Conservation (phyloP, 2,888 invertebrate genomes). For the Agrypnus murinus region DNA sequence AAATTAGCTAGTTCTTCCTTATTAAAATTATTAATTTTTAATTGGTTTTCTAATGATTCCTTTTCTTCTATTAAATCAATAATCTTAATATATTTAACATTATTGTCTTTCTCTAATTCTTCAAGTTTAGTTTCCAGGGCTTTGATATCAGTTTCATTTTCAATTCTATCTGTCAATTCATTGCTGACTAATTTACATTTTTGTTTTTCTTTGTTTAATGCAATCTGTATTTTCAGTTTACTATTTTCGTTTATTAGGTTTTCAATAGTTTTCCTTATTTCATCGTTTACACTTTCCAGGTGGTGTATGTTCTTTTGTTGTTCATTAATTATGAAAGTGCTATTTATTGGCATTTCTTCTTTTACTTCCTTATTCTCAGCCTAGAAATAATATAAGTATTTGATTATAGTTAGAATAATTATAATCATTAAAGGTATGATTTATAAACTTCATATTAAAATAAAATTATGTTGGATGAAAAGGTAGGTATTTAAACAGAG, state of each 20-base stretch:
- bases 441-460: no score
- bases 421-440: no score
- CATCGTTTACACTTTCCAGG: neutral
- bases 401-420: no score
- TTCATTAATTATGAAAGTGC: neutral
- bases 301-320: neutral
- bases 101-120: slow-evolving; percentile 31
- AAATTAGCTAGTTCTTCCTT: neutral
- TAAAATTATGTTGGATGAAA: no score
- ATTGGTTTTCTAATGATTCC: slow-evolving; percentile 20
- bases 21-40: neutral
- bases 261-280: neutral
- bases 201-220: neutral
- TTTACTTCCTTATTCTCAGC: neutral
- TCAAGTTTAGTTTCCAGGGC: neutral
- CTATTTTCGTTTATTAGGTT: neutral
- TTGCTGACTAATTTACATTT: neutral
- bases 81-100: slow-evolving; percentile 31
- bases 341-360: neutral
- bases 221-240: neutral
- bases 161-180: neutral
- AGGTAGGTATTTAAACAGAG: no score
- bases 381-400: neutral
- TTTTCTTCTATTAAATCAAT: slow-evolving; percentile 42
- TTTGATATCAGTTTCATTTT: neutral